Base-by-base conservation (phyloP, 2,888 invertebrate species). In the Lasius platythorax region DNA sequence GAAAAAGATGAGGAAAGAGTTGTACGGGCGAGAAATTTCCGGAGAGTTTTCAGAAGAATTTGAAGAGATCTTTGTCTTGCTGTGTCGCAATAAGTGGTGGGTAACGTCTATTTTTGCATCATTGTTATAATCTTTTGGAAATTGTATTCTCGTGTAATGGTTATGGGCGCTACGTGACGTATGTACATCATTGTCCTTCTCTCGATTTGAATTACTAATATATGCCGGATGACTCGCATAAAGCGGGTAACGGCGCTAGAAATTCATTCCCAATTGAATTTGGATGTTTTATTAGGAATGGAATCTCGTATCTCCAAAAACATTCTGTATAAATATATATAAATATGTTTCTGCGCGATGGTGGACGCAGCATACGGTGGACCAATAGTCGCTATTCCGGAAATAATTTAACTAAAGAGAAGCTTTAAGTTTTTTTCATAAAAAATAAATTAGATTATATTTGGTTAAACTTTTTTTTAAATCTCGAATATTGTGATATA, bases 41-140 rank as follows among this genome's bases (percentile, higher is more conserved):
- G 11, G 43, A 28, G 53, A 56, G 58, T 68, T 78, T 67, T 81
- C 79, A 50, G 28, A 18, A 30, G 37, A 72, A 37, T 61, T 23
- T 37, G 43, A 61, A 4, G 61, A 61, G 61, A 72, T 63, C 66
- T 85, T 87, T 85, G 64, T 83, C 87, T 85, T 85, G 78, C 23
- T 30, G 66, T 86, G 68, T 68, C 70, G 63, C 61, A 82, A 86
- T 68, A 79, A 64, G 83, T 84, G 79, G 70, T 74, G 85, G 83
- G 85, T 91, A 94, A 95, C 93, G 91, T 95, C 94, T 95, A 95
- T 95, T 95, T 95, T 96, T 96, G 95, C 95, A 95, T 96, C 92
- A 95, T 94, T 94, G 95, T 96, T 95, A 95, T 95, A 95, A 95
- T 95, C 95, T 90, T 93, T 92, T 93, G 92, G 90, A 92, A 93